phyloP scores from a whole-genome alignment of 2,113 vertebrate genomes.

The Scomber colias region DNA sequence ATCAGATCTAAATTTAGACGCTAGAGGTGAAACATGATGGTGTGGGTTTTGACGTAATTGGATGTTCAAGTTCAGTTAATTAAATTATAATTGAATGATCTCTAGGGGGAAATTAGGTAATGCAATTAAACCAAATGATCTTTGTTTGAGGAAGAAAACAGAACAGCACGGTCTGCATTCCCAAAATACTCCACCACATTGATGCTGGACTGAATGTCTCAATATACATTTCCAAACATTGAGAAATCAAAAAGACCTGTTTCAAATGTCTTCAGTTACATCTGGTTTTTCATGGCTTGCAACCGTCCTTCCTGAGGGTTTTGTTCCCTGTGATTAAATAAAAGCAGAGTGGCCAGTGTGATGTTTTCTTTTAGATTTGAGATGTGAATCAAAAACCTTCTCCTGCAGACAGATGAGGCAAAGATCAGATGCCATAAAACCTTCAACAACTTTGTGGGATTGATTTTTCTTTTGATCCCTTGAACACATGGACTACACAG shows the following conservation, averaged over 20 bases:
- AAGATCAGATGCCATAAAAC: constrained; percentile 54
- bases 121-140: not conserved
- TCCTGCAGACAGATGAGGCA: constrained; percentile 48
- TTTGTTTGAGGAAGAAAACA: not conserved
- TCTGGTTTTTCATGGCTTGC: not conserved
- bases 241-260: not conserved
- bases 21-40: not conserved
- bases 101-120: not conserved
- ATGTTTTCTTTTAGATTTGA: constrained; percentile 55
- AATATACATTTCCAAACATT: not conserved
- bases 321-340: constrained; percentile 24
- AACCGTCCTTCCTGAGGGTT: constrained; percentile 39
- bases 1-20: not conserved
- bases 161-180: not conserved
- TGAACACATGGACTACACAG: constrained; percentile 9
- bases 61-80: not conserved
- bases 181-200: constrained; percentile 8
- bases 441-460: constrained; percentile 25
- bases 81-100: not conserved
- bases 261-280: constrained; percentile 31
- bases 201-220: not conserved
- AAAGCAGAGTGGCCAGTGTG: constrained; percentile 23
- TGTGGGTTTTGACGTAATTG: not conserved
- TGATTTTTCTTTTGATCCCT: constrained; percentile 49
- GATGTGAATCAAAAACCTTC: constrained; percentile 38